Conservation (phyloP, 2,797 vertebrate genomes). For the Perodicticus potto region DNA sequence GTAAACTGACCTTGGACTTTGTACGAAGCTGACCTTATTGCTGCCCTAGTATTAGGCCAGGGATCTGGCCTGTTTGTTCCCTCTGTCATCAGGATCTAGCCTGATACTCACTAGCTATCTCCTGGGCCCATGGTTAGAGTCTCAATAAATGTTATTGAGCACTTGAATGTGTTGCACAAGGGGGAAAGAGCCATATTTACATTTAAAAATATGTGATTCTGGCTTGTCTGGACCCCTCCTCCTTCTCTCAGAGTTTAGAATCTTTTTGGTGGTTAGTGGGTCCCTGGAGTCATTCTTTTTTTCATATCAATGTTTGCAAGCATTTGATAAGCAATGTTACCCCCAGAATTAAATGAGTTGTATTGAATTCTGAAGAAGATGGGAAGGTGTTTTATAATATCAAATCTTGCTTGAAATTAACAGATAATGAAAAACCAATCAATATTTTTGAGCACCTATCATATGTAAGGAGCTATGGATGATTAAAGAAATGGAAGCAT, state of each 20-base stretch:
- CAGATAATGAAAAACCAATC: background rate
- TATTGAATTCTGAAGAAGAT: background rate
- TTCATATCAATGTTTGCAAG: background rate
- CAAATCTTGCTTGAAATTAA: background rate
- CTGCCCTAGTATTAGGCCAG: background rate
- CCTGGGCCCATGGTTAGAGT: background rate
- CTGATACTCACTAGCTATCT: rapidly evolving
- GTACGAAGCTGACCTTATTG: background rate
- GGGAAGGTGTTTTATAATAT: background rate
- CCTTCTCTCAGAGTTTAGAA: background rate
- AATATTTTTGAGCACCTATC: background rate
- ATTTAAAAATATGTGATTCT: background rate
- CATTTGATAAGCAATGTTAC: background rate
- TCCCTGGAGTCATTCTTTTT: background rate
- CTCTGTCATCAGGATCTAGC: background rate
- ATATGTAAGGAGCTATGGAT: background rate
- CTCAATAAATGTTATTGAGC: background rate
- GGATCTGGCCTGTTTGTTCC: background rate
- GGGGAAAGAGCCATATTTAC: background rate
- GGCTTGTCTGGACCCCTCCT: too few species aligned
- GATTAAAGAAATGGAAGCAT: background rate
- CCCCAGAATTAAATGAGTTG: background rate
- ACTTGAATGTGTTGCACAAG: background rate
- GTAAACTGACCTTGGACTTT: background rate
- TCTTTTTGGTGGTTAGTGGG: background rate